These are phyloP conservation scores for Hypsibius dujardini DNA, from an alignment of 1,140 invertebrate genomes.

Conservation along the genomic window DNA sequence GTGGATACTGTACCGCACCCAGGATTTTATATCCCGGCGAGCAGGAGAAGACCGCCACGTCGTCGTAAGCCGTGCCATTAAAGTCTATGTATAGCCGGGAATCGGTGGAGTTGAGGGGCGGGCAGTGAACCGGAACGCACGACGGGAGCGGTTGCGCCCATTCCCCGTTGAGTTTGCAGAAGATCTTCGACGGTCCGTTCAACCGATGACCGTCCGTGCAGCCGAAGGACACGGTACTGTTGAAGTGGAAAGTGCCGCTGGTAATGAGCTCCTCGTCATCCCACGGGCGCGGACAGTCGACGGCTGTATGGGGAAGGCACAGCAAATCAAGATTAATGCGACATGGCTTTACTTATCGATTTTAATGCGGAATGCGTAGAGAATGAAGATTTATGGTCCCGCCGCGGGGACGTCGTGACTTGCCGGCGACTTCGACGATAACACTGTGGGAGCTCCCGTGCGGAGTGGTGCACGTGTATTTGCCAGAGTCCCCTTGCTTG, in stretches of 20 bases:
- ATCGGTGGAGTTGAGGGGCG: constrained; percentile 7
- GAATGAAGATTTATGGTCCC: background rate
- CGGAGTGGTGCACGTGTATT: constrained; percentile 4
- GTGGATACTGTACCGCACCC: no score
- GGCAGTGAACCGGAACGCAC: background rate
- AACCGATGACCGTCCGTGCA: background rate
- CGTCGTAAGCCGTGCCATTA: constrained; percentile 6
- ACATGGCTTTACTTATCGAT: background rate
- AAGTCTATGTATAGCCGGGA: background rate
- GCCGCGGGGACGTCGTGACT: background rate
- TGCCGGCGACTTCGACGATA: constrained; percentile 10
- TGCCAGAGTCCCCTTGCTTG: background rate
- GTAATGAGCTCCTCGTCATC: background rate
- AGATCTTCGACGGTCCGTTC: background rate
- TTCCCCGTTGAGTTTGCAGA: constrained; percentile 6
- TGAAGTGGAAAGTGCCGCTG: constrained; percentile 7
- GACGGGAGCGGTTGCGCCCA: background rate
- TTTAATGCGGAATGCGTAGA: constrained; percentile 1
- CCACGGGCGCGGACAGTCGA: constrained; percentile 11
- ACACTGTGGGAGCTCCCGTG: background rate
- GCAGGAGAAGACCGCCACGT: background rate
- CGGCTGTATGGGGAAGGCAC: background rate
- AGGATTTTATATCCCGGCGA: background rate
- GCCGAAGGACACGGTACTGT: background rate
- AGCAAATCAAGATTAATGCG: background rate